phyloP scores from a whole-genome alignment of 2,113 vertebrate species.

The Grammomys dolichurus region DNA sequence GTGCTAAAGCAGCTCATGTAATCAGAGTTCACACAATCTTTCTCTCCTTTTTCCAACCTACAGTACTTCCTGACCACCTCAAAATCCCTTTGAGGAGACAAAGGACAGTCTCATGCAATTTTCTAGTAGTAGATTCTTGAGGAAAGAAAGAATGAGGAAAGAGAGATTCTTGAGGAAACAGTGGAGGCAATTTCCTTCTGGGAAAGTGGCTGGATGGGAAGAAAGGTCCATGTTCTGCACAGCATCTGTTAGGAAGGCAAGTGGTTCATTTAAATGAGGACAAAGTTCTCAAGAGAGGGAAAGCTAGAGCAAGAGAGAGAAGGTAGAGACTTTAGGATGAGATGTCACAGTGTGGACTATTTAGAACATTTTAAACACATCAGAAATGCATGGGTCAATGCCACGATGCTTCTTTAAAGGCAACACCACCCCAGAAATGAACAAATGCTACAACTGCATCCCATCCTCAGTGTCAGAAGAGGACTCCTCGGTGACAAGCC shows the following conservation, averaged over 20 bases:
- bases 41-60: not conserved
- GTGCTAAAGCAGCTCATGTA: not conserved
- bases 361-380: not conserved
- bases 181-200: not conserved
- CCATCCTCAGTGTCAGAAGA: not conserved
- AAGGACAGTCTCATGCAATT: not conserved
- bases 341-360: not conserved
- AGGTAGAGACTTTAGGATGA: not conserved
- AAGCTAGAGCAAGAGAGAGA: not conserved
- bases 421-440: not conserved
- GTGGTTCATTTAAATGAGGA: accelerated
- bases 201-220: accelerated
- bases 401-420: not conserved
- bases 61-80: not conserved
- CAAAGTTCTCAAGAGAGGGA: not conserved
- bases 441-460: not conserved
- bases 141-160: too few species aligned
- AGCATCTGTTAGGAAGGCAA: not conserved
- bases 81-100: not conserved
- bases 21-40: not conserved
- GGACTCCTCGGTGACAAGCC: not conserved
- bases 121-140: not conserved
- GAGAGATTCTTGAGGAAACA: not conserved
- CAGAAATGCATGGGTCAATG: not conserved
- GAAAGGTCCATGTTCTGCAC: not conserved